Evolutionary conservation across 2,113 vertebrate genomes (phyloP).

Genomic region (Heloderma charlesbogerti): DNA sequence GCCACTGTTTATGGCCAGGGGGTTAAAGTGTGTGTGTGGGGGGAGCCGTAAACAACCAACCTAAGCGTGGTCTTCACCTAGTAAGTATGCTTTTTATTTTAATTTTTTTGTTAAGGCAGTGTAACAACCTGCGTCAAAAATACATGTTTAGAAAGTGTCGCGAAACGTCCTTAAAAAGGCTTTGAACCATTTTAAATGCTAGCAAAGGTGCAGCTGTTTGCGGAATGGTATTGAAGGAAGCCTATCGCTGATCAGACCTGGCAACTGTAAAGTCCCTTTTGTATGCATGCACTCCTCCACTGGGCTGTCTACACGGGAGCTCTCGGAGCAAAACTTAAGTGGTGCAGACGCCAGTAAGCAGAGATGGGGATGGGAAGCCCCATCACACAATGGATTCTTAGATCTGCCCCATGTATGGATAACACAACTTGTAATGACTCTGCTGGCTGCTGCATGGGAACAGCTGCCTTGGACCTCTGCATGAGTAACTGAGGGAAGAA

Average conservation of each 20-base stretch:
- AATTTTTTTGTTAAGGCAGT: neutral
- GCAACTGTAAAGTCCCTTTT: neutral
- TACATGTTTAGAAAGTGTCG: neutral
- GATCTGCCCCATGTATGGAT: neutral
- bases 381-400: neutral
- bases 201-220: neutral
- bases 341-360: neutral
- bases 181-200: neutral
- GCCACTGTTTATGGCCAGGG: neutral
- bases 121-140: neutral
- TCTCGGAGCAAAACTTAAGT: neutral
- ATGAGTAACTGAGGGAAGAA: too few species aligned
- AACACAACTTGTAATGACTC: neutral
- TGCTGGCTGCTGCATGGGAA: neutral
- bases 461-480: neutral
- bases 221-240: neutral
- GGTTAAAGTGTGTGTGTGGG: too few species aligned
- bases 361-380: neutral
- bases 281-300: neutral
- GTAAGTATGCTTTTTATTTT: neutral
- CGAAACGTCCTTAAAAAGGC: neutral
- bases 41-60: neutral
- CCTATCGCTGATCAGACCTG: neutral
- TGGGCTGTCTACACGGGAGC: neutral
- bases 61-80: too few species aligned